A percentile compares a stretch with the other conserved stretches of the same genome.
These are phyloP conservation scores for Clusia tigrina DNA, from an alignment of 2,888 invertebrate genomes.

Conservation along the genomic window DNA sequence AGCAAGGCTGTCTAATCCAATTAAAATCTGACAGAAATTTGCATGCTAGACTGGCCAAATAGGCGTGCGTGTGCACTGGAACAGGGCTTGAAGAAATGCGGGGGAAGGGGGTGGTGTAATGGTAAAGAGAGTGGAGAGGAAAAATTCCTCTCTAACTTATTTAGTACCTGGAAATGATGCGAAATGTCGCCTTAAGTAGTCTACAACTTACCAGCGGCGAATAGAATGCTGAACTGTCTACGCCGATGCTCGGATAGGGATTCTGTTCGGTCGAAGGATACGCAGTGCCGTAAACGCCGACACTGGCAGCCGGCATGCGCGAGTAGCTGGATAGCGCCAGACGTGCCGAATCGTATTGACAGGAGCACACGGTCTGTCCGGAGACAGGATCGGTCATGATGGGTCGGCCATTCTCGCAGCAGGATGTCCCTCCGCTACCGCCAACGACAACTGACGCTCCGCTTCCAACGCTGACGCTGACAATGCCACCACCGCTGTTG, in stretches of 20 bases:
- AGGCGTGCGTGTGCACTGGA: constrained; percentile 9
- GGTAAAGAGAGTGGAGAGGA: neutral
- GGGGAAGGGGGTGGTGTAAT: neutral
- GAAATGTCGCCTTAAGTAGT: neutral
- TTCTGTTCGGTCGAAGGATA: constrained; percentile 92
- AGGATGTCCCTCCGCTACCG: constrained; percentile 64
- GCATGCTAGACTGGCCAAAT: too few species aligned
- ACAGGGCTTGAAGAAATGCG: neutral
- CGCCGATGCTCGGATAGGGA: constrained; percentile 91
- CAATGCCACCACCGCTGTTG: constrained; percentile 19
- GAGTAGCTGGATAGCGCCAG: constrained; percentile 84
- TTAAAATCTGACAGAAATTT: constrained; percentile 40
- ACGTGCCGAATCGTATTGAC: constrained; percentile 90
- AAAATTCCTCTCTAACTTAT: too few species aligned
- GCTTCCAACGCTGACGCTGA: constrained; percentile 12
- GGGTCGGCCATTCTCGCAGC: constrained; percentile 91
- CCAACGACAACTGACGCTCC: constrained; percentile 21
- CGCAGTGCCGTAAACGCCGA: constrained; percentile 84
- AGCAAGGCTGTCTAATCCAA: constrained; percentile 45
- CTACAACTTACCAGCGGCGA: constrained; percentile 89
- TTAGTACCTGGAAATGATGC: neutral
- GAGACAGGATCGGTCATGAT: constrained; percentile 93
- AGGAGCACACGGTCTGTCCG: constrained; percentile 92
- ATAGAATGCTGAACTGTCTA: constrained; percentile 94
- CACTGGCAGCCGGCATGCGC: constrained; percentile 78